Base-by-base conservation (phyloP, 2,888 invertebrate genomes). In the Phengaris alcon region DNA sequence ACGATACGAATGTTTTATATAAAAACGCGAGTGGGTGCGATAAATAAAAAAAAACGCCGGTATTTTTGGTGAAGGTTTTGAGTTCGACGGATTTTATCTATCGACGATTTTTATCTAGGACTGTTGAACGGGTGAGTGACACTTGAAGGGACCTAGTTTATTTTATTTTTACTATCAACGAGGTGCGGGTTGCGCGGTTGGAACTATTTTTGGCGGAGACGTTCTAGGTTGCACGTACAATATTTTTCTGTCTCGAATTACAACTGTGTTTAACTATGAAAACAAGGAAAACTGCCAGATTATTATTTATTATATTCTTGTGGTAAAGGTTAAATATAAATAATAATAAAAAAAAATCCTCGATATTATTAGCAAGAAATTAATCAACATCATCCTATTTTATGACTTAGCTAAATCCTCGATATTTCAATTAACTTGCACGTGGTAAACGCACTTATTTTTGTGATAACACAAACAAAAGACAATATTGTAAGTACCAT, bases 151-250 rank as follows among this genome's bases (percentile, higher is more conserved):
- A 87, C 84, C 86, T 89, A 87, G 85, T 77, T 82, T 82, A 84
- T 83, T 88, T 87, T 93, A 91, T 90, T 91, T 91, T 88, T 90
- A 89, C 84, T 84, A 84, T 81, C 81, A 51, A 77, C 83, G 82
- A 84, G 85, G 86, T 86, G 83, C 85, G 88, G 83, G 87, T 89
- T 87, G 89, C 88, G 87, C 88, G 81, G 81, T 80, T 84, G 85
- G 81, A 85, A 84, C 93, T 93, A 92, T 93, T 92, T 92, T 92
- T 87, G 88, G 92, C 85, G 79, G 87, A 82, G 84, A 83, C 86
- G 75, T 51, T 75, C 51, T 70, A 75, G 70, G 69, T 86, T 87
- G 76, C 75, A 74, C 73, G 74, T 84, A 85, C 82, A 84, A 82
- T 85, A 86, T 87, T 84, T 85, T 85, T 82, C 84, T 87, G 85